Evolutionary conservation across 1,140 invertebrate species (phyloP).

Genomic region (Drosophila varians): DNA sequence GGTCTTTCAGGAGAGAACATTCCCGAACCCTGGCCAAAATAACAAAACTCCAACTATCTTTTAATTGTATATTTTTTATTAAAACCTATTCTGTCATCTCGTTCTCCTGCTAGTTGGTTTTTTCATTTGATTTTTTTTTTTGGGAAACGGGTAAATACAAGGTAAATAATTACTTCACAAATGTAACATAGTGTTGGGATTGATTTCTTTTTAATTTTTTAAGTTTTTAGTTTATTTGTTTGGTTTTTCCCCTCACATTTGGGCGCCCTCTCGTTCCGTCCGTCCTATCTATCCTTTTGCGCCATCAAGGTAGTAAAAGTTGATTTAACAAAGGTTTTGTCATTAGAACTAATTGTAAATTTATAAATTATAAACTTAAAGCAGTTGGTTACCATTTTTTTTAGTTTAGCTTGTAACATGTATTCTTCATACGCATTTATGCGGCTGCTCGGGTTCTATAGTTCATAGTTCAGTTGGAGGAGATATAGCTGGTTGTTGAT

Average conservation of each 20-base stretch:
- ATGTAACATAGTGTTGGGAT: conserved; percentile 48
- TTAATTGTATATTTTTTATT: conserved; percentile 56
- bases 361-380: conserved; percentile 76
- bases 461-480: conserved; percentile 13
- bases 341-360: conserved; percentile 69
- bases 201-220: conserved; percentile 14
- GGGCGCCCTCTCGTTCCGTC: conserved; percentile 10
- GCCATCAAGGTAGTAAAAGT: conserved; percentile 29
- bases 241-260: conserved; percentile 21
- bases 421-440: conserved; percentile 49
- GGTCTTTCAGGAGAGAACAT: not conserved
- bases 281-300: conserved; percentile 10
- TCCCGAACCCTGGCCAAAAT: not conserved
- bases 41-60: conserved; percentile 12
- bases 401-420: conserved; percentile 23
- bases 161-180: conserved; percentile 34
- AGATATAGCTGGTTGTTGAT: conserved; percentile 5
- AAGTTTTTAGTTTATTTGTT: conserved; percentile 13
- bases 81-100: conserved; percentile 53
- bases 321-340: conserved; percentile 57
- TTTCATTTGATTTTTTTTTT: conserved; percentile 13
- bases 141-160: conserved; percentile 25
- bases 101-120: conserved; percentile 21
- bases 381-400: conserved; percentile 58
- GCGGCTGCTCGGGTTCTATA: conserved; percentile 1